Conservation (phyloP, 1,140 invertebrate species). For the Meloidogyne floridensis region DNA sequence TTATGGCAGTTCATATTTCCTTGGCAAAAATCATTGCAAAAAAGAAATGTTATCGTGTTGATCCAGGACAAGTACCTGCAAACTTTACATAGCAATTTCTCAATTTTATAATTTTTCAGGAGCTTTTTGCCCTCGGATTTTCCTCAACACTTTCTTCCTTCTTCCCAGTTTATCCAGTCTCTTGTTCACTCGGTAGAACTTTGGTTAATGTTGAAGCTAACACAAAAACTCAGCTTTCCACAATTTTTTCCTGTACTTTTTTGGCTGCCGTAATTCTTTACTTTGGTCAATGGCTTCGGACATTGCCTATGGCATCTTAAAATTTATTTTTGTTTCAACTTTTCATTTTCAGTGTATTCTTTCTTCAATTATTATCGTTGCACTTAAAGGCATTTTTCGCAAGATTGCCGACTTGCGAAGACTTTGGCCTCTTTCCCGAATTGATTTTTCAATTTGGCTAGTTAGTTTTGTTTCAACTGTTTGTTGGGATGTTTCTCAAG, state of each 20-base stretch:
- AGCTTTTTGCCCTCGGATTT: constrained; percentile 60
- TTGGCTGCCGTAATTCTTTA: constrained; percentile 57
- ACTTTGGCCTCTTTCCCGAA: constrained; percentile 65
- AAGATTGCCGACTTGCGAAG: constrained; percentile 56
- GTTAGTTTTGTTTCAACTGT: constrained; percentile 61
- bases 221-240: constrained; percentile 57
- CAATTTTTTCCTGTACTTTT: constrained; percentile 54
- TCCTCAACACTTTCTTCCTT: constrained; percentile 51
- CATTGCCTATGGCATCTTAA: constrained; percentile 58
- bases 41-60: constrained; percentile 67
- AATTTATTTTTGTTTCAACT: neutral
- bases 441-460: constrained; percentile 63
- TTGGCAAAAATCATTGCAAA: constrained; percentile 69
- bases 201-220: constrained; percentile 63
- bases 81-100: neutral
- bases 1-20: constrained; percentile 68
- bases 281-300: constrained; percentile 49
- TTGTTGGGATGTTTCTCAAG: constrained; percentile 57
- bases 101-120: constrained; percentile 28
- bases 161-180: constrained; percentile 61
- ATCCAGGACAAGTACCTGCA: constrained; percentile 65
- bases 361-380: constrained; percentile 58
- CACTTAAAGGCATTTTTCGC: constrained; percentile 57
- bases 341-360: constrained; percentile 54
- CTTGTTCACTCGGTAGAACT: constrained; percentile 60